phyloP scores from a whole-genome alignment of 1,140 invertebrate species.

The Hylaeus volcanicus region DNA sequence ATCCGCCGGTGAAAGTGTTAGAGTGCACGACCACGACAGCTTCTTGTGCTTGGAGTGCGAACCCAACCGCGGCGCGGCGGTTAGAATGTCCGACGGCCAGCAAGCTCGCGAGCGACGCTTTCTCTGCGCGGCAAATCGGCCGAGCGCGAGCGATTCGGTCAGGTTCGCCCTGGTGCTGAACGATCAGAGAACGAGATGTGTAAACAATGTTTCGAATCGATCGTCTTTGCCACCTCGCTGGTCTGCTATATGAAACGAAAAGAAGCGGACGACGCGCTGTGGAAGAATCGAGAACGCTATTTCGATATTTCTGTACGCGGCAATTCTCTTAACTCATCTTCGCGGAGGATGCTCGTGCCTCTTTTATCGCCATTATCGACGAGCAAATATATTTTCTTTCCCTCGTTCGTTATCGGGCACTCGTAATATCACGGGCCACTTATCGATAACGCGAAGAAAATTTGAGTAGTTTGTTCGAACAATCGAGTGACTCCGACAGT shows the following conservation, averaged over 20 bases:
- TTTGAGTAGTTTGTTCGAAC: no score
- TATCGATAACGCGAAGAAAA: no score
- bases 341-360: no score
- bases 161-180: background rate
- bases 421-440: no score
- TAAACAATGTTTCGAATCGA: slow-evolving; percentile 8
- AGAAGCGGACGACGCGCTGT: background rate
- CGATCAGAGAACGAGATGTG: background rate
- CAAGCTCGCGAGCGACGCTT: slow-evolving; percentile 22
- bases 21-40: slow-evolving; percentile 52
- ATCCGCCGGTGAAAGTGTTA: slow-evolving; percentile 76
- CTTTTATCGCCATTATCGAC: no score
- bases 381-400: no score
- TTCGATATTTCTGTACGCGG: no score
- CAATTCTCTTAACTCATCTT: no score
- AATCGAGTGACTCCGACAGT: background rate
- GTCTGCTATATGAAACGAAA: slow-evolving; percentile 10
- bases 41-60: slow-evolving; percentile 26
- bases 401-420: no score
- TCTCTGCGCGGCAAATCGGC: slow-evolving; percentile 24
- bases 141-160: background rate
- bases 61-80: background rate
- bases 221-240: background rate
- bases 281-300: slow-evolving; percentile 20
- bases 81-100: slow-evolving; percentile 50